phyloP scores from a whole-genome alignment of 2,888 invertebrate species.

The Leptinotarsa juncta region DNA sequence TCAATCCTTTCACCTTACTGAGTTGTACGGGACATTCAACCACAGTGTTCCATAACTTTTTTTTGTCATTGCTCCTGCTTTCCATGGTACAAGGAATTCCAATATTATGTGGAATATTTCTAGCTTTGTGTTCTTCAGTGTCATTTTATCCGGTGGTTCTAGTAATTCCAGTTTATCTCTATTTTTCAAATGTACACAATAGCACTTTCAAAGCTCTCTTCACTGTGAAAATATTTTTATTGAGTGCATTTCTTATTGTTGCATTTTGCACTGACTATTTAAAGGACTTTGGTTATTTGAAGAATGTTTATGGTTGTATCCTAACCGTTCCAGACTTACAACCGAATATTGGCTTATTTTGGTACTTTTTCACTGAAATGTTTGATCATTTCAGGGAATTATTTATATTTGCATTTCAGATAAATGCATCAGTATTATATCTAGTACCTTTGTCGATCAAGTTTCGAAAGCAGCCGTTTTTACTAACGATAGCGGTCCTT shows the following conservation, averaged over 20 bases:
- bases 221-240: conserved; percentile 54
- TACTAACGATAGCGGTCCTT: conserved; percentile 82
- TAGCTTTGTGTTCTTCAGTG: conserved; percentile 85
- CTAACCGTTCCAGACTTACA: conserved; percentile 92
- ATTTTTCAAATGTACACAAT: conserved; percentile 71
- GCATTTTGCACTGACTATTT: conserved; percentile 47
- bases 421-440: conserved; percentile 93
- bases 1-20: conserved; percentile 89
- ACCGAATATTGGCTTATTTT: conserved; percentile 97
- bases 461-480: conserved; percentile 82
- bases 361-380: conserved; percentile 99
- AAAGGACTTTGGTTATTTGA: conserved; percentile 70
- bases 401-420: conserved; percentile 96
- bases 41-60: conserved; percentile 89
- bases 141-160: conserved; percentile 86
- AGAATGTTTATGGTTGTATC: conserved; percentile 70
- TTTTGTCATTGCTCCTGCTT: conserved; percentile 76
- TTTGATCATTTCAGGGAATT: conserved; percentile 97
- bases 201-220: conserved; percentile 64
- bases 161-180: conserved; percentile 83
- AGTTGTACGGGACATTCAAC: conserved; percentile 92
- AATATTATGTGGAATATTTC: conserved; percentile 72
- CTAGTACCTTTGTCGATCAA: conserved; percentile 87
- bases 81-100: conserved; percentile 67
- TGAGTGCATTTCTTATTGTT: conserved; percentile 43